Evolutionary conservation across 2,113 vertebrate species (phyloP), one percentile per base, ranked within the genome.

Genomic region (Cebidichthys violaceus): DNA sequence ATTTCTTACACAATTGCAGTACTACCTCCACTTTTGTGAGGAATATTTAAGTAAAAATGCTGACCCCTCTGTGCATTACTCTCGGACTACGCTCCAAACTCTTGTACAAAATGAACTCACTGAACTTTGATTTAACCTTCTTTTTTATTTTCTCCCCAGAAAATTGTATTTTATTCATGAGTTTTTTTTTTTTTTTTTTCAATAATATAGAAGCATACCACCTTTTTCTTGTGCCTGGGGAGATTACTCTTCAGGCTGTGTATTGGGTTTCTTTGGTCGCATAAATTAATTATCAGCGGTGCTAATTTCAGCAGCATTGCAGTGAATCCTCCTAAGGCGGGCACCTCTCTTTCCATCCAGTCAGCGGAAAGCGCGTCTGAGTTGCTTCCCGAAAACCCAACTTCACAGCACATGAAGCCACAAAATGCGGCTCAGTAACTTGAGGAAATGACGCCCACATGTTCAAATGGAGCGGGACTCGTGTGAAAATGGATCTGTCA

Each of bases 241-340:
- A 83, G 75, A 60, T 78, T 65, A 54, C 60, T 67, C 77, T 84
- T 76, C 22, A 65, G 82, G 83, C 81, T 87, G 65, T 52, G 52
- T 75, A 74, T 85, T 75, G 73, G 71, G 62, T 82, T 87, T 80
- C 64, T 84, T 62, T 47, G 73, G 83, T 81, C 70, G 70, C 81
- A 91, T 92, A 76, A 87, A 92, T 92, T 88, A 89, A 93, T 93
- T 84, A 92, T 86, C 73, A 74, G 43, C 20, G 29, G 83, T 13
- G 79, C 84, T 91, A 90, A 90, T 90, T 93, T 90, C 72, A 83
- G 89, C 91, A 89, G 73, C 83, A 74, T 75, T 88, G 90, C 89
- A 76, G 67, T 45, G 75, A 85, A 78, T 83, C 73, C 77, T 90
- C 90, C 91, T 89, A 7, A 84, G 89, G 88, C 83, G 54, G 54